Conservation (phyloP, 2,888 invertebrate genomes). For the Sinotaia quadrata region DNA sequence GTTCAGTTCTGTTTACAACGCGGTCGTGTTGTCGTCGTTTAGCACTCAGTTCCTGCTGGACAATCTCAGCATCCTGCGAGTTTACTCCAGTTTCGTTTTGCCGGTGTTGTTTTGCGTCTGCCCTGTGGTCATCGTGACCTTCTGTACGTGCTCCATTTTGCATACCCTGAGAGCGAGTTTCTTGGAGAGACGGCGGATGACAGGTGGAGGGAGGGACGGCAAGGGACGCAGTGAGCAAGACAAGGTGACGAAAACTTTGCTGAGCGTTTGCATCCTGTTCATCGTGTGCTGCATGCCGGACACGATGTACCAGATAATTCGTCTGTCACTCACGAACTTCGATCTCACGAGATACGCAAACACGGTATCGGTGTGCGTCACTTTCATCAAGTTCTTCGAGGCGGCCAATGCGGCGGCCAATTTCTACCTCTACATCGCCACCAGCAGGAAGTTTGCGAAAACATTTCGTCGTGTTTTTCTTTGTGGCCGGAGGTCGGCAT, state of each 20-base stretch:
- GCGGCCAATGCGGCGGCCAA: background rate
- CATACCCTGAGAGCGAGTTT: background rate
- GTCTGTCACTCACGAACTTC: background rate
- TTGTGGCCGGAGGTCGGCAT: background rate
- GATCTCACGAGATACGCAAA: background rate
- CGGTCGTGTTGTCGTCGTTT: background rate
- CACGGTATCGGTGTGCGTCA: background rate
- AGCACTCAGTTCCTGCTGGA: background rate
- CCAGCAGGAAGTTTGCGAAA: background rate
- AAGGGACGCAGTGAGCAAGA: background rate
- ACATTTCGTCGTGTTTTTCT: background rate
- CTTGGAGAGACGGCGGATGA: background rate
- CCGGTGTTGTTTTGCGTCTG: background rate
- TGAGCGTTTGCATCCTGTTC: background rate
- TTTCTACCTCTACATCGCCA: background rate
- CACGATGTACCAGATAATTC: background rate
- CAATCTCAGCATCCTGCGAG: background rate
- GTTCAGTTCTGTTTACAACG: background rate
- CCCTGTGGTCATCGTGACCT: background rate
- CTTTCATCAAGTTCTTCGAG: background rate
- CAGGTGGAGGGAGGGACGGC: background rate
- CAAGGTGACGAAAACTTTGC: background rate
- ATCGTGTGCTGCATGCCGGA: background rate
- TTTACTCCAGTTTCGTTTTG: background rate
- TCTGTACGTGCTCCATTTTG: background rate